Conservation (phyloP, 2,113 vertebrate species). For the Gallinago media region DNA sequence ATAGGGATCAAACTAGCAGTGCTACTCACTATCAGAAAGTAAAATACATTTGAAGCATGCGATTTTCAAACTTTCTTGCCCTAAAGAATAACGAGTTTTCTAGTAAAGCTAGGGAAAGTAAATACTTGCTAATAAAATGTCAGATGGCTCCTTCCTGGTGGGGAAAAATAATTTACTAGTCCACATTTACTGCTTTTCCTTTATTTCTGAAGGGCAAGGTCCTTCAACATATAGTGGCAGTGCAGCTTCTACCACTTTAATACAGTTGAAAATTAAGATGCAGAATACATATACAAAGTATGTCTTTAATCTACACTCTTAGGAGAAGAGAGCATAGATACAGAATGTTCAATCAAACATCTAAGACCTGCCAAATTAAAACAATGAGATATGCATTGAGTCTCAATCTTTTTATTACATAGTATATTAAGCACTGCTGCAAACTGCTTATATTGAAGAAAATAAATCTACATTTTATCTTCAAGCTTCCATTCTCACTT, state of each 20-base stretch:
- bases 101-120: background rate
- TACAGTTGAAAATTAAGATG: background rate
- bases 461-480: background rate
- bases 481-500: background rate
- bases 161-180: background rate
- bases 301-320: background rate
- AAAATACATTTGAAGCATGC: constrained; percentile 18
- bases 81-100: background rate
- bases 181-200: background rate
- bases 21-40: constrained; percentile 3
- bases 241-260: background rate
- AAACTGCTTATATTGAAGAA: background rate
- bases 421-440: background rate
- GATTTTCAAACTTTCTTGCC: constrained; percentile 14
- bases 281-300: background rate
- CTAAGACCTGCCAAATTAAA: background rate
- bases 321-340: background rate
- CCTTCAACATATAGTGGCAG: background rate
- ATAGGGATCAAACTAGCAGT: constrained; percentile 7
- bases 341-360: background rate
- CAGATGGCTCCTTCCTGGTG: background rate
- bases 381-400: background rate
- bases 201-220: background rate
- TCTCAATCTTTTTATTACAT: background rate
- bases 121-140: background rate